Base-by-base conservation (phyloP, 2,888 invertebrate genomes). In the Megamerina dolium region DNA sequence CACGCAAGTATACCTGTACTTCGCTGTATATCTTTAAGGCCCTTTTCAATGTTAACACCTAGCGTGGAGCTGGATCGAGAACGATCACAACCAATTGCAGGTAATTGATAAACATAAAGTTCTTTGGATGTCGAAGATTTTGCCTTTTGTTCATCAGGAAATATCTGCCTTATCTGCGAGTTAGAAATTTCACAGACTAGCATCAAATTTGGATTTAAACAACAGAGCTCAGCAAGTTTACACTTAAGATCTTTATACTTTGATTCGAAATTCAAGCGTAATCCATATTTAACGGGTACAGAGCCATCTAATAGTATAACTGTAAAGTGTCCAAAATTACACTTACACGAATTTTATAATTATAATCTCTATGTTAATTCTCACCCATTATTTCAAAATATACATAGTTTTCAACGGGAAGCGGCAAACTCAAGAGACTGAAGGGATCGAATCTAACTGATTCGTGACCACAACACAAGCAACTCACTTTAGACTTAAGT, bases 371-470 rank as follows among this genome's bases (percentile, higher is more conserved):
- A 5, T 12, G 19, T 12, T 12, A 33, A 35, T 23, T 6, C 74
- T 59, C 56, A 85, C 86, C 87, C 57, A 83, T 75, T 41, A 87
- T 77, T 66, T 88, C 87, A 55, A 85, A 77, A 50, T 87, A 79
- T 37, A 85, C 79, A 60, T 80, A 86, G 66, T 85, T 85, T 72
- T 94, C 93, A 78, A 93, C 87, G 17, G 93, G 93, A 57, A 94
- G 75, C 45, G 93, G 93, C 58, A 94, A 74, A 52, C 89, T 85
- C 36, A 94, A 79, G 73, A 89, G 83, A 69, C 89, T 91, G 75
- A 93, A 94, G 2, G 92, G 87, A 74, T 94, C 94, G 72, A 93
- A 94, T 32, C 88, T 79, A 45, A 90, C 88, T 39, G 88, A 89
- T 59, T 87, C 85, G 52, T 83, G 81, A 9, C 82, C 82, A 73